A percentile compares a stretch with the other conserved stretches of the same genome.
Evolutionary conservation across 1,140 invertebrate genomes (phyloP).

Genomic region (Anoplophora glabripennis): DNA sequence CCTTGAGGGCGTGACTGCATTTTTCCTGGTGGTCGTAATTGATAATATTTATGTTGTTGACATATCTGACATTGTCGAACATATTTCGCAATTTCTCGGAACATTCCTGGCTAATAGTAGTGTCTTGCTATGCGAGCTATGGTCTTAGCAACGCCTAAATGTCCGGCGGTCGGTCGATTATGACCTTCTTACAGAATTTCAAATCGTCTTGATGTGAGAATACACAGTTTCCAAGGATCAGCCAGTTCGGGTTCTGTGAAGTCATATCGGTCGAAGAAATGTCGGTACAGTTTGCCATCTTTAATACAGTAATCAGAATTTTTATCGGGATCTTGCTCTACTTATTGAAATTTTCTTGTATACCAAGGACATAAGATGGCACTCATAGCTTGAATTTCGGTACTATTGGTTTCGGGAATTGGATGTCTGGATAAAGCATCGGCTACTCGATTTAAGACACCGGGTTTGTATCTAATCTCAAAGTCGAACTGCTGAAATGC

Average conservation of each 20-base stretch:
- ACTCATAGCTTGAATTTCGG: too few species aligned
- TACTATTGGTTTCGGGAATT: too few species aligned
- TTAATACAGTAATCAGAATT: constrained; percentile 21
- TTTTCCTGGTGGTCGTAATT: too few species aligned
- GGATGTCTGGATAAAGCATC: too few species aligned
- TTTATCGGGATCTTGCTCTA: neutral
- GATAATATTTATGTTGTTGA: neutral
- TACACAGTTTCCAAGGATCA: constrained; percentile 19
- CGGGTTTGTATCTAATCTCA: too few species aligned
- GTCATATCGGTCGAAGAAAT: constrained; percentile 17
- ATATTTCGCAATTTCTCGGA: constrained; percentile 4
- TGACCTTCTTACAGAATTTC: constrained; percentile 25
- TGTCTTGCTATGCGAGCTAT: neutral
- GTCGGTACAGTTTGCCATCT: constrained; percentile 37
- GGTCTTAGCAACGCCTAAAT: constrained; percentile 36
- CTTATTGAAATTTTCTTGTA: neutral
- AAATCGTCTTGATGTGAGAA: constrained; percentile 18
- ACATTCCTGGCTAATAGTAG: constrained; percentile 7
- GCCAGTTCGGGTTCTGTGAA: constrained; percentile 6
- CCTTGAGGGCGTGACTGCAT: too few species aligned
- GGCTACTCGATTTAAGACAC: too few species aligned
- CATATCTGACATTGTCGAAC: neutral
- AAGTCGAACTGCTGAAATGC: too few species aligned
- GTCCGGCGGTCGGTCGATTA: constrained; percentile 25
- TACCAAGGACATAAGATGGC: neutral